These are phyloP conservation scores for Ptychobarbus kaznakovi DNA, from an alignment of 2,797 vertebrate genomes.

Conservation along the genomic window DNA sequence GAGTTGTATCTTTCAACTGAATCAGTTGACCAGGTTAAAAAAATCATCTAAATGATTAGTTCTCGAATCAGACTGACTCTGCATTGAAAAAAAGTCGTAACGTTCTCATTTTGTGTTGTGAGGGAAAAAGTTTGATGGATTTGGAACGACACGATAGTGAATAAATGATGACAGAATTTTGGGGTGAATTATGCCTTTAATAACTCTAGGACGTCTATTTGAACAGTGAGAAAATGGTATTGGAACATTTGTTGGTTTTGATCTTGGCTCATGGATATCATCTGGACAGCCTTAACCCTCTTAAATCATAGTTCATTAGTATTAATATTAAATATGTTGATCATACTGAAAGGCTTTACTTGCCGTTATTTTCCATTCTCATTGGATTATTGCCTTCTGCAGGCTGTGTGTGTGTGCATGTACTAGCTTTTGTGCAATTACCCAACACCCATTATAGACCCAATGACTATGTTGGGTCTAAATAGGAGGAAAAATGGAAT, in stretches of 20 bases:
- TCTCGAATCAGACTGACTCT: not conserved
- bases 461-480: conserved; percentile 61
- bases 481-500: conserved; percentile 75
- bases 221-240: not conserved
- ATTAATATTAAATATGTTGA: conserved; percentile 9
- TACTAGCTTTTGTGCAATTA: conserved; percentile 5
- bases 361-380: conserved; percentile 39
- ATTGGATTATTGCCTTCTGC: conserved; percentile 30
- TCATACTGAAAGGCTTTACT: conserved; percentile 5
- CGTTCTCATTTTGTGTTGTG: not conserved
- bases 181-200: conserved; percentile 1
- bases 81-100: not conserved
- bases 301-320: conserved; percentile 1
- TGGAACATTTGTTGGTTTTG: conserved; percentile 3
- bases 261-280: conserved; percentile 21
- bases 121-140: not conserved
- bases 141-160: not conserved
- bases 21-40: not conserved
- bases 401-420: not conserved
- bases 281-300: conserved; percentile 17
- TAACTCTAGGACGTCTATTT: not conserved
- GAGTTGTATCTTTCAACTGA: not conserved
- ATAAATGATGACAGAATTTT: conserved; percentile 4
- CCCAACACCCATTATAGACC: conserved; percentile 63
- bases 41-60: not conserved